Conservation (phyloP, 2,888 invertebrate species). For the Tenthredo livida region DNA sequence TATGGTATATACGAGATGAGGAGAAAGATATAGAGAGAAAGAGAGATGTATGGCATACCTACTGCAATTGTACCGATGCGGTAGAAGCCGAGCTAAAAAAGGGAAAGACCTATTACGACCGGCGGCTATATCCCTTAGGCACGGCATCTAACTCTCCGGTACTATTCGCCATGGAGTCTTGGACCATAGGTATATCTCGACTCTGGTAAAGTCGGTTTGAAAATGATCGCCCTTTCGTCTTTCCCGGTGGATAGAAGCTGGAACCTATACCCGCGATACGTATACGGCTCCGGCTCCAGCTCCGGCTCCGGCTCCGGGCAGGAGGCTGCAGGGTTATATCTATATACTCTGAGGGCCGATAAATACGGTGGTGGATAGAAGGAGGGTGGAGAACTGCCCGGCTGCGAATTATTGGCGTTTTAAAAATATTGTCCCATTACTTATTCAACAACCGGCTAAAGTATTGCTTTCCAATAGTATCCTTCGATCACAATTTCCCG, state of each 20-base stretch:
- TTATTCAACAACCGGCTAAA: conserved; percentile 76
- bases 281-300: too few species aligned
- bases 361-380: conserved; percentile 69
- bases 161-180: background rate
- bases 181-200: conserved; percentile 18
- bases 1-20: background rate
- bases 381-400: conserved; percentile 52
- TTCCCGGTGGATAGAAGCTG: background rate
- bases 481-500: conserved; percentile 75
- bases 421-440: conserved; percentile 78
- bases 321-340: background rate
- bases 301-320: too few species aligned
- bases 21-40: background rate
- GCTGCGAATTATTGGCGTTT: conserved; percentile 77
- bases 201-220: conserved; percentile 13
- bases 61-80: conserved; percentile 15
- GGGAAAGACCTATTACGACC: background rate
- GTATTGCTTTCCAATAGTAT: conserved; percentile 77
- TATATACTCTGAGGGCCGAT: conserved; percentile 72
- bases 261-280: background rate
- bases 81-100: conserved; percentile 1
- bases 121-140: conserved; percentile 28
- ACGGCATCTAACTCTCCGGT: background rate
- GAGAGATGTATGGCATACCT: conserved; percentile 12
- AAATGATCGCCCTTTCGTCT: conserved; percentile 35